These are phyloP conservation scores for Martes flavigula DNA, from an alignment of 2,797 vertebrate genomes.

Conservation along the genomic window DNA sequence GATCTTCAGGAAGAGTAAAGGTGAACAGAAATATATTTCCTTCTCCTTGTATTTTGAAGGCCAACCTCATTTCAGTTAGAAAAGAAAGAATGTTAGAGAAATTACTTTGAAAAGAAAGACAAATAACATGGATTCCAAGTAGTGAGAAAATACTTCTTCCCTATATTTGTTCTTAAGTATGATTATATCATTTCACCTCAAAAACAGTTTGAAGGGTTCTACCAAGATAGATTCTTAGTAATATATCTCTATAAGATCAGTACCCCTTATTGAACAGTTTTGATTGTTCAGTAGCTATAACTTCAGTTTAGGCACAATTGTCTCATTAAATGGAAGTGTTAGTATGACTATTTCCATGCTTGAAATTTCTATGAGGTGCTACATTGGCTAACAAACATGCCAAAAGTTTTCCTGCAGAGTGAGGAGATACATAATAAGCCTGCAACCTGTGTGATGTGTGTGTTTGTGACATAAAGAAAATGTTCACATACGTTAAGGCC, in stretches of 20 bases:
- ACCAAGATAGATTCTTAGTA: conserved; percentile 38
- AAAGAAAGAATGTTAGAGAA: conserved; percentile 46
- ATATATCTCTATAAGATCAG: background rate
- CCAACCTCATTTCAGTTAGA: conserved; percentile 38
- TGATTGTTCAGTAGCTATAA: conserved; percentile 24
- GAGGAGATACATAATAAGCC: background rate
- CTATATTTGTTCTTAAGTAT: conserved; percentile 12
- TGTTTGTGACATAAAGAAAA: background rate
- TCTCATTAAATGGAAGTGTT: conserved; percentile 19
- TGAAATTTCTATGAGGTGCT: background rate
- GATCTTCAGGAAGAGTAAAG: conserved; percentile 48
- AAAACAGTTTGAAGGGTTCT: conserved; percentile 40
- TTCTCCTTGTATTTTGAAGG: conserved; percentile 39
- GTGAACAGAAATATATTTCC: conserved; percentile 27
- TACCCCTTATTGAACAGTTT: conserved; percentile 5
- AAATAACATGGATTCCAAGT: background rate
- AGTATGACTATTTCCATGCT: background rate
- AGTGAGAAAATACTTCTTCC: conserved; percentile 9
- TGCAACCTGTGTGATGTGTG: background rate
- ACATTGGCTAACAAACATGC: background rate
- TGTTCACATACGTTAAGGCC: background rate
- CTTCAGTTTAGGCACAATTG: conserved; percentile 10
- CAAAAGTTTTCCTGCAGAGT: background rate
- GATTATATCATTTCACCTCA: conserved; percentile 30
- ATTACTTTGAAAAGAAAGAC: conserved; percentile 11